Base-by-base conservation (phyloP, 1,140 invertebrate species). In the Plectrocnemia conspersa region DNA sequence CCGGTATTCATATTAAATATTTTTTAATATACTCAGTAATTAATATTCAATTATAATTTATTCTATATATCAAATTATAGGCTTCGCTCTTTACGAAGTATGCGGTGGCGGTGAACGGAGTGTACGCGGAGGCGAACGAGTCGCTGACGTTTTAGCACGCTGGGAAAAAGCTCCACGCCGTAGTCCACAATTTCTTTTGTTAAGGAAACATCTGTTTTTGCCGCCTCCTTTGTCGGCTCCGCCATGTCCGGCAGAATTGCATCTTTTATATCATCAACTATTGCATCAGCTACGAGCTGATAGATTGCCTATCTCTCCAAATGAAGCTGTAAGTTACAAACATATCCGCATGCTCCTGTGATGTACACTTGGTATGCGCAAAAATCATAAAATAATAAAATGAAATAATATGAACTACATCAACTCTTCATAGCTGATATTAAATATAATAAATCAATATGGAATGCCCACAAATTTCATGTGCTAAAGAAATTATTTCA, bases 191-290 rank as follows among this genome's bases (percentile, higher is more conserved):
- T 82, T 86, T 53, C 87, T 91, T 67, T 74, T 91, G 19, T 88
- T 91, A 65, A 90, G 97, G 76, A 98, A 98, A 77, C 92, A 96
- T 64, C 71, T 98, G 41, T 95, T 97, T 75, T 80, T 76, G 29
- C 72, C 72, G 52, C 69, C 72, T 65, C 59, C 71, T 68, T 88
- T 63, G 90, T 85, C 74, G 83, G 82, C 55, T 95, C 82, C 66
- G 85, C 92, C 74, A 84, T 58, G 84, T 73, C 85, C 86, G 0
- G 91, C 97, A 1, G 94, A 97, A 72, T 94, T 96, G 70, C 93
- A 97, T 72, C 74, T 98, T 18, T 69, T 98, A n/a, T 96, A 96
- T 72, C 91, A 97, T 75, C 94, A 98, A 76, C 86, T 95, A 23
- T 74, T 97, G 36, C 89, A 94, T 65, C 86, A 89, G 65, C 80